Percentiles rank a stretch among this genome's conserved stretches.
Conservation (phyloP, 1,140 invertebrate species). For the Heliconius nattereri region DNA sequence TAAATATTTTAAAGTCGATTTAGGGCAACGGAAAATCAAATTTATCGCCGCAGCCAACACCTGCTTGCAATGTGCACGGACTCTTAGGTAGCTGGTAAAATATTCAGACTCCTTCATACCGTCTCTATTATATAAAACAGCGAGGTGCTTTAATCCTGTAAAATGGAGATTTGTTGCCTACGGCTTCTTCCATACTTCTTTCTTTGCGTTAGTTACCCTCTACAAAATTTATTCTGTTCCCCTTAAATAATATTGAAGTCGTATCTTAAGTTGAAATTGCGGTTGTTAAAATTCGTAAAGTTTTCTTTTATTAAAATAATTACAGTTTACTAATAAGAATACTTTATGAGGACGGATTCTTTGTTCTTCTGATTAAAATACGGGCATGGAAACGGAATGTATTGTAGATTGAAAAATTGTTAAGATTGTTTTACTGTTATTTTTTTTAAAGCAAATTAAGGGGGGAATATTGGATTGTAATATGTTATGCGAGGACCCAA, state of each 20-base stretch:
- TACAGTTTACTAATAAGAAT: conserved; percentile 38
- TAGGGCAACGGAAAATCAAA: conserved; percentile 10
- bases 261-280: conserved; percentile 43
- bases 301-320: conserved; percentile 39
- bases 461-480: not conserved
- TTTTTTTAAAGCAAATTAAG: not conserved
- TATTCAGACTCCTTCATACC: conserved; percentile 59
- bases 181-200: conserved; percentile 59
- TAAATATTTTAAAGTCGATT: conserved; percentile 7
- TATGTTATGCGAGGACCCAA: not conserved
- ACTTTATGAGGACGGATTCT: conserved; percentile 7
- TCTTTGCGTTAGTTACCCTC: conserved; percentile 64
- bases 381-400: not conserved
- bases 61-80: conserved; percentile 16
- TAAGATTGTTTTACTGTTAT: not conserved
- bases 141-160: conserved; percentile 70
- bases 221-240: conserved; percentile 54
- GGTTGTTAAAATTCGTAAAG: conserved; percentile 40
- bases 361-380: conserved; percentile 12
- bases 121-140: conserved; percentile 63
- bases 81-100: conserved; percentile 52
- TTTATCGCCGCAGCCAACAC: conserved; percentile 14
- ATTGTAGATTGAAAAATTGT: conserved; percentile 1
- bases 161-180: conserved; percentile 72
- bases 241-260: conserved; percentile 46